Evolutionary conservation across 2,888 invertebrate genomes (phyloP).

Genomic region (Eristalis intricaria): DNA sequence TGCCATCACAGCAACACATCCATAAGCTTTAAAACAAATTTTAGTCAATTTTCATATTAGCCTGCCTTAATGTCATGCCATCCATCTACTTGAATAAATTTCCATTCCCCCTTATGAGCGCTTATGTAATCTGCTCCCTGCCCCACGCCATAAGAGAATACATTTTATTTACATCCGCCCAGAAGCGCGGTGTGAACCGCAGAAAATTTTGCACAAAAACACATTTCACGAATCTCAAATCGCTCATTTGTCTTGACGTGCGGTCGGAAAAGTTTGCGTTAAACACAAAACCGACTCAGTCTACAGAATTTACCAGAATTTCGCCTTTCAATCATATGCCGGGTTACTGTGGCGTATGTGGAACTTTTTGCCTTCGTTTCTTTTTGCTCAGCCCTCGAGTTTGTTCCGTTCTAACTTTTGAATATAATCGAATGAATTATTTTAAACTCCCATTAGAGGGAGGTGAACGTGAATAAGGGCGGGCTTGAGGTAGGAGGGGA

Average conservation of each 20-base stretch:
- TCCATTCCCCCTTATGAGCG: neutral
- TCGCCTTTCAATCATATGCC: neutral
- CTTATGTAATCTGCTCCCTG: neutral
- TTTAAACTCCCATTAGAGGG: neutral
- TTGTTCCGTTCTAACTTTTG: neutral
- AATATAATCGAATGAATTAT: slow-evolving; percentile 2
- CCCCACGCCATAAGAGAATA: neutral
- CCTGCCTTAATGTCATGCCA: too few relatives aligned
- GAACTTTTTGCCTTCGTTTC: neutral
- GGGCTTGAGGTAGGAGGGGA: neutral
- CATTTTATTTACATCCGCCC: neutral
- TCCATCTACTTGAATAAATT: neutral
- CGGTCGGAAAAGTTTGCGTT: neutral
- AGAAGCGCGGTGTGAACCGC: neutral
- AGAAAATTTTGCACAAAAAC: neutral
- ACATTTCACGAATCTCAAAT: neutral
- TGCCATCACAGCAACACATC: neutral
- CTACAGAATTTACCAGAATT: neutral
- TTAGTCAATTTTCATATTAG: neutral
- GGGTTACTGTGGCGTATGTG: slow-evolving; percentile 3
- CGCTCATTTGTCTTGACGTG: slow-evolving; percentile 12
- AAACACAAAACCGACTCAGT: neutral
- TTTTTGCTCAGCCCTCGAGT: neutral
- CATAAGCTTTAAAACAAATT: neutral
- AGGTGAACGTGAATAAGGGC: neutral